phyloP scores from a whole-genome alignment of 2,888 invertebrate genomes.

The Colletes collaris region DNA sequence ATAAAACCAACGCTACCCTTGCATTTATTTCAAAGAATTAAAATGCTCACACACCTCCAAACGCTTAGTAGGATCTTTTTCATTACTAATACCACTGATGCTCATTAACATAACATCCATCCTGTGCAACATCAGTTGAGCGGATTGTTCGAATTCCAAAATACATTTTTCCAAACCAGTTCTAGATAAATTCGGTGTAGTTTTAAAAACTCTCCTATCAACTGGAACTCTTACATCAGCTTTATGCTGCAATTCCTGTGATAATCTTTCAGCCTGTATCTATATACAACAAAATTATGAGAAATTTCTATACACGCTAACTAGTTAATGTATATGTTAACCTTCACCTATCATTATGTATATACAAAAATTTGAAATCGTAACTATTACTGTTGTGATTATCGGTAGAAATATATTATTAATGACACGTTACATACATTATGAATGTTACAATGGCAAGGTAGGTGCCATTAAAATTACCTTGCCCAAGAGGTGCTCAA shows the following conservation, averaged over 20 bases:
- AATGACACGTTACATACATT: constrained; percentile 26
- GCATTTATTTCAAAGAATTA: not conserved
- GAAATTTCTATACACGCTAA: constrained; percentile 5
- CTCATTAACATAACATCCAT: constrained; percentile 86
- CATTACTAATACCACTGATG: constrained; percentile 85
- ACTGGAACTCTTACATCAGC: constrained; percentile 55
- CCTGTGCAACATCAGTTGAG: constrained; percentile 84
- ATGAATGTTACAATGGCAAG: constrained; percentile 30
- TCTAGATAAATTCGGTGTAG: constrained; percentile 73
- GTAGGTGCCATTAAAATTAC: constrained; percentile 49
- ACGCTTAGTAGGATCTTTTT: constrained; percentile 86
- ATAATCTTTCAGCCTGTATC: constrained; percentile 70
- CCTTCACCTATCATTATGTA: constrained; percentile 43
- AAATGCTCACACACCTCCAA: constrained; percentile 84
- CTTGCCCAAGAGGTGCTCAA: constrained; percentile 77
- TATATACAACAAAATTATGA: constrained; percentile 38
- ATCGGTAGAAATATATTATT: constrained; percentile 18
- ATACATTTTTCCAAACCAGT: constrained; percentile 81
- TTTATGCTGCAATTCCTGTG: constrained; percentile 53
- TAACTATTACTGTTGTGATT: constrained; percentile 26
- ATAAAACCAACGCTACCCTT: not conserved
- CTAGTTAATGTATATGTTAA: constrained; percentile 14
- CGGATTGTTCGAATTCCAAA: constrained; percentile 83
- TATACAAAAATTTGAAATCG: constrained; percentile 13
- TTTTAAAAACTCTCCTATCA: constrained; percentile 75